Evolutionary conservation across 2,888 invertebrate genomes (phyloP), one percentile per base, ranked within the genome.

Genomic region (Hypolimnas misippus): DNA sequence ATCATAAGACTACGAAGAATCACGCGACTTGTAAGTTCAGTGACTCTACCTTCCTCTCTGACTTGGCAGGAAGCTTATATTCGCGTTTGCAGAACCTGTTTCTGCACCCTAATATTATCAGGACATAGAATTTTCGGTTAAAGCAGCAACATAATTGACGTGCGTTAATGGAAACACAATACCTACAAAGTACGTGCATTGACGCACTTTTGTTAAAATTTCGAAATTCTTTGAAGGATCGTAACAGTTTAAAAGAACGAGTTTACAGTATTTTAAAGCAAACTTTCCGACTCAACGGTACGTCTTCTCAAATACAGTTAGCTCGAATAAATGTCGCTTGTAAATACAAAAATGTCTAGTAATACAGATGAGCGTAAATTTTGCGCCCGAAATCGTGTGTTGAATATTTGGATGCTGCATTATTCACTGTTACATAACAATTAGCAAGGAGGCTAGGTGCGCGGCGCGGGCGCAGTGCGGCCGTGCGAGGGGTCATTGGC

Each of bases 401-500:
- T 68, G 73, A 77, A 82, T 81, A 82, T 83, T 79, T 72, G 73
- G 78, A 77, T 79, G 77, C 75, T 77, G 76, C 76, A 80, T 75
- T 82, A 84, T 76, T 81, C 81, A 80, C 81, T 83, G 86, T 91
- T 90, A 91, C 88, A 87, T 89, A 90, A 90, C 86, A 89, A 89
- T 90, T 89, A 89, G 87, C 86, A 77, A 81, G 77, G 73, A 19
- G 51, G 52, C 52, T 35, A 35, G 78, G 76, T 79, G 73, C 70
- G 72, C 62, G 56, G 62, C 61, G 67, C 58, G 65, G 67, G 64
- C 65, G 72, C 69, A 82, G 78, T 73, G 78, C 93, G 93, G 92
- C 93, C 92, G 92, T 87, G 88, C 87, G 86, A 88, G 92, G 92
- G 93, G 93, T 93, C 94, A 93, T 92, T 92, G 93, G 92, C 92